Evolutionary conservation across 2,113 vertebrate species (phyloP), one percentile per base, ranked within the genome.

Genomic region (Dolichotis patagonum): DNA sequence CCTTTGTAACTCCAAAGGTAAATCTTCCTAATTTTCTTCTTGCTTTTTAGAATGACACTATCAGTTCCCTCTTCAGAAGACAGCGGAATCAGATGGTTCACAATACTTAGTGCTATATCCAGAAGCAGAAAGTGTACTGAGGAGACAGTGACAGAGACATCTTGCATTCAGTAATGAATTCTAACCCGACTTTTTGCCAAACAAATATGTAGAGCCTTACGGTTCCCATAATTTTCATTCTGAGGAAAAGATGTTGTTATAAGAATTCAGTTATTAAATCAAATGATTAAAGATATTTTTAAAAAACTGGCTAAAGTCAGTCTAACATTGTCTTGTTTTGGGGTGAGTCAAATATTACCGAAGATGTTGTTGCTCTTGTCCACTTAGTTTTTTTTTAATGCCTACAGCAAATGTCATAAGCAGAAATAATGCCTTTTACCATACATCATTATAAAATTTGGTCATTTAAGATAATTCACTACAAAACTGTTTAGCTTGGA

Each of bases 361-460:
- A 6, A 92, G 26, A 65, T 2, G 6, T 5, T 5, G 62, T 32
- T 90, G 1, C 32, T 96, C 14, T 88, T 84, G 4, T 94, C 60
- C 13, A 63, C 0, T 54, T 80, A n/a, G 93, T 94, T 81, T 35
- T 62, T 46, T 96, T 97, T 87, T 95, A 54, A 85, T 96, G 81
- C 24, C n/a, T 96, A 91, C 41, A 86, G 46, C 88, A 96, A 98
- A 96, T 88, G 96, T 14, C 35, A 35, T 82, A 85, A 43, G 17
- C 73, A 69, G 26, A 94, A 97, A 93, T 81, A 62, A 87, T 62
- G 35, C 11, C 97, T 91, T 87, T 41, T 80, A 96, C 16, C 58
- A 20, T 98, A 97, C 96, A 30, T 87, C 86, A 96, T 1, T 11
- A 35, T 84, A 7, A 95, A 92, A 35, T 81, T 92, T 89, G 54